These are phyloP conservation scores for Leptopilina syphax DNA, from an alignment of 2,888 invertebrate genomes.

Conservation along the genomic window DNA sequence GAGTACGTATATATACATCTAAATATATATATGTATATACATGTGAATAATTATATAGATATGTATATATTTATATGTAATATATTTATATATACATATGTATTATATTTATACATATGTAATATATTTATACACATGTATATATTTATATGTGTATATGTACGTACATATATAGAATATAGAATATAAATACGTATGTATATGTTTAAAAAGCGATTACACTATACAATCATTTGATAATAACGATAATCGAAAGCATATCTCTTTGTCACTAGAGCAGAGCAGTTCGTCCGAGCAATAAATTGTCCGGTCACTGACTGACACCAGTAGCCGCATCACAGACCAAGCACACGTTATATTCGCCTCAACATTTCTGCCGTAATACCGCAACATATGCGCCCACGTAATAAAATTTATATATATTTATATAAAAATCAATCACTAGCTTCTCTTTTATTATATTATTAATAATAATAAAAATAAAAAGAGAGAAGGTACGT, in stretches of 20 bases:
- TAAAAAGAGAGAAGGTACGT: no score
- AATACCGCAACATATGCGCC: constrained; percentile 15
- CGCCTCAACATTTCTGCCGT: constrained; percentile 18
- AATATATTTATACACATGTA: no score
- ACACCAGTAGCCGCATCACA: constrained; percentile 36
- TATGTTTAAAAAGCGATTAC: background rate
- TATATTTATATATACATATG: no score
- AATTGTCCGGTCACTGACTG: constrained; percentile 41
- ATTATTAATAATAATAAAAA: background rate
- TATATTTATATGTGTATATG: background rate
- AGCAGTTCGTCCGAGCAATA: constrained; percentile 37
- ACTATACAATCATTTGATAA: constrained; percentile 33
- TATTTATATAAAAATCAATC: constrained; percentile 28
- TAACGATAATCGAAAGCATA: constrained; percentile 39
- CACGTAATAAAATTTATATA: constrained; percentile 30
- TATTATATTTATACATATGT: no score
- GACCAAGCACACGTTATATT: constrained; percentile 26
- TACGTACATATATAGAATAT: no score
- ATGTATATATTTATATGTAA: no score
- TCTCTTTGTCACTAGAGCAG: constrained; percentile 33
- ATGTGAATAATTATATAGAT: no score
- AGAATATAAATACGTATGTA: background rate
- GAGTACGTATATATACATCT: no score
- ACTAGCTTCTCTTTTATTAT: background rate
- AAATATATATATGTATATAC: no score